Evolutionary conservation across 2,113 vertebrate genomes (phyloP).

Genomic region (Mobula hypostoma): DNA sequence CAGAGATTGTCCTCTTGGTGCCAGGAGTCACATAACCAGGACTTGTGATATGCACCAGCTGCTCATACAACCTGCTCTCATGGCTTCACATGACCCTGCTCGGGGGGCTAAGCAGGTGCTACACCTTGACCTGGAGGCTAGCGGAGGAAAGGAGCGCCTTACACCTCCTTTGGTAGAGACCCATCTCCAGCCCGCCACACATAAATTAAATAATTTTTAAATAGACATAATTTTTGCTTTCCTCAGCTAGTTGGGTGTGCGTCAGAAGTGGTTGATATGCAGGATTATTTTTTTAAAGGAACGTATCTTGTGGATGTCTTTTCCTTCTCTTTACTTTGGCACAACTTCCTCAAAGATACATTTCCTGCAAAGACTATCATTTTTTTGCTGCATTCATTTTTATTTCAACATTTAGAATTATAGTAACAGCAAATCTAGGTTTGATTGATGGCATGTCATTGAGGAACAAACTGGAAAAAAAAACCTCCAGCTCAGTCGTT

Average conservation of each 20-base stretch:
- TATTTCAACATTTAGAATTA: slow-evolving; percentile 30
- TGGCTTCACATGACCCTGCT: too few species aligned
- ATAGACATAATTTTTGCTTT: slow-evolving; percentile 8
- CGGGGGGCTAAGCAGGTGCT: too few species aligned
- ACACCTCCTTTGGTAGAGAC: too few species aligned
- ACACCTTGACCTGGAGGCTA: too few species aligned
- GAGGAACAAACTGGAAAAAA: neutral
- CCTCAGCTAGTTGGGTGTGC: too few species aligned
- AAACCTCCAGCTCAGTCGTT: neutral
- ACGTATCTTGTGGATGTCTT: neutral
- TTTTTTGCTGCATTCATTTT: slow-evolving; percentile 24
- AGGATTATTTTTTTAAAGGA: slow-evolving; percentile 9
- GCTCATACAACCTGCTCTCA: too few species aligned
- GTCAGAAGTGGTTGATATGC: neutral
- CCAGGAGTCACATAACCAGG: too few species aligned
- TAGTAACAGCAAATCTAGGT: slow-evolving; percentile 14
- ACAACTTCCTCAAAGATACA: neutral
- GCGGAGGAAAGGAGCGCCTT: too few species aligned
- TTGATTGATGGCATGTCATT: slow-evolving; percentile 13
- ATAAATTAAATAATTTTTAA: neutral
- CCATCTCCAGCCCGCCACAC: too few species aligned
- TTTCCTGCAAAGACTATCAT: slow-evolving; percentile 16
- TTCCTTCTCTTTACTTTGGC: neutral
- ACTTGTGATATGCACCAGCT: too few species aligned
- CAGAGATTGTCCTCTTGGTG: too few species aligned